Evolutionary conservation across 2,113 vertebrate species (phyloP).

Genomic region (Petrocephalus zakoni): DNA sequence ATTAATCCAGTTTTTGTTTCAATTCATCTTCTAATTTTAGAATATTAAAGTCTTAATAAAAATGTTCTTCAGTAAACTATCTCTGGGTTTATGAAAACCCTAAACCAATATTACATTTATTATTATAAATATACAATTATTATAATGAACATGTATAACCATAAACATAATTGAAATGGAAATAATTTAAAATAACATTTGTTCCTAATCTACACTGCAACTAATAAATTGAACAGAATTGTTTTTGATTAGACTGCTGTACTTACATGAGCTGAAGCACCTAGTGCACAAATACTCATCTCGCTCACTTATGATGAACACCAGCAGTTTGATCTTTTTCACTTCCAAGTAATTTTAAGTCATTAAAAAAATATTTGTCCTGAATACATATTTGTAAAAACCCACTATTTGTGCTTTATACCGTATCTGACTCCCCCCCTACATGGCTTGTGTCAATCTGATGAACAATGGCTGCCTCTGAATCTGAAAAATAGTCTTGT

Average conservation of each 20-base stretch:
- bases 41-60: neutral
- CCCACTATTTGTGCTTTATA: neutral
- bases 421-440: neutral
- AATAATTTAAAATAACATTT: neutral
- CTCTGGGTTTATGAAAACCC: neutral
- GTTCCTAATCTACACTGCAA: neutral
- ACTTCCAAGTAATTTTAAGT: neutral
- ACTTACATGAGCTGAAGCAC: neutral
- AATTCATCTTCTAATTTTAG: too few species aligned
- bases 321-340: neutral
- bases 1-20: neutral
- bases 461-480: neutral
- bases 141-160: neutral
- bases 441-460: neutral
- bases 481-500: neutral
- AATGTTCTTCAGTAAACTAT: neutral
- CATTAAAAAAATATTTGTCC: neutral
- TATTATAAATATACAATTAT: neutral
- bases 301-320: neutral
- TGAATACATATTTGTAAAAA: neutral
- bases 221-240: neutral
- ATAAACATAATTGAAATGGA: neutral
- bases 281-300: neutral
- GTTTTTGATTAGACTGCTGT: neutral
- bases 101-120: neutral